A percentile compares a stretch with the other conserved stretches of the same genome.
These are phyloP conservation scores for Colossoma macropomum DNA, from an alignment of 2,113 vertebrate species.

Conservation along the genomic window DNA sequence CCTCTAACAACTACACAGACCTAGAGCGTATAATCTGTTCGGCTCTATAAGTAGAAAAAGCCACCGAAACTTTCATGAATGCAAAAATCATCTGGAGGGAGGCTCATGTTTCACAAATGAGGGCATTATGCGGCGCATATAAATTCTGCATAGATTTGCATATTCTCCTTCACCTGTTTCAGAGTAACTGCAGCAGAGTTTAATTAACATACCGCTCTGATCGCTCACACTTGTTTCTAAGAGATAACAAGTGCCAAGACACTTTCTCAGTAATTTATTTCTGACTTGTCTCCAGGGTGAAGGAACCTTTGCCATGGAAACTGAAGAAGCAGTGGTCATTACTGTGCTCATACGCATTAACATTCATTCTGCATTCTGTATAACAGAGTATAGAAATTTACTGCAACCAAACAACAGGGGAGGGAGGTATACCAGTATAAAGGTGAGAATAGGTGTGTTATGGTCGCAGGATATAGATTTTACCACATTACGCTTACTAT, in stretches of 20 bases:
- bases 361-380: background rate
- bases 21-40: too few species aligned
- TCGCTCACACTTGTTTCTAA: constrained; percentile 93
- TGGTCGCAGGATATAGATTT: too few species aligned
- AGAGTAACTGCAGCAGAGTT: constrained; percentile 88
- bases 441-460: too few species aligned
- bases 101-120: constrained; percentile 26
- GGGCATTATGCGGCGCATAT: constrained; percentile 86
- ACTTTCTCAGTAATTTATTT: constrained; percentile 26
- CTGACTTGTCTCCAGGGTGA: background rate
- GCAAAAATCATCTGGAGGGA: background rate
- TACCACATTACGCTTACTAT: too few species aligned
- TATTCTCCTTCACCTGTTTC: constrained; percentile 97
- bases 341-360: background rate
- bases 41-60: background rate
- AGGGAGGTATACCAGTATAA: background rate
- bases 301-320: constrained; percentile 1
- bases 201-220: constrained; percentile 96
- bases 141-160: constrained; percentile 98
- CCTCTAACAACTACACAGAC: too few species aligned
- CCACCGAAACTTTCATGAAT: background rate
- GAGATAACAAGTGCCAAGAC: constrained; percentile 72
- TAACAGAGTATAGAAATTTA: background rate
- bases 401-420: background rate
- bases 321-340: background rate